phyloP scores from a whole-genome alignment of 2,888 invertebrate species.

The Elegia similella region DNA sequence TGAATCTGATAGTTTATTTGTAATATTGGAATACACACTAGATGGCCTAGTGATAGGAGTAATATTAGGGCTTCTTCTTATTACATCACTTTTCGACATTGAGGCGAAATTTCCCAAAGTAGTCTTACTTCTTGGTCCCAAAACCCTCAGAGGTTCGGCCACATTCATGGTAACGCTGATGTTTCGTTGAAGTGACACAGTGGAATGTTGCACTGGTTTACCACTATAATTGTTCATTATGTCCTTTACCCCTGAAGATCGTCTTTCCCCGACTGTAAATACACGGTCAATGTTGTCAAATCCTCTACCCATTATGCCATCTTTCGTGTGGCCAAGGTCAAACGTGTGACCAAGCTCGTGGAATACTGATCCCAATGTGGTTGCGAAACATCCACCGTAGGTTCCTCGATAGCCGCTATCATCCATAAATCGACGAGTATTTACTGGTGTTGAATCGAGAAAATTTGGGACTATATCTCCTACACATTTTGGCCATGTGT shows the following conservation, averaged over 20 bases:
- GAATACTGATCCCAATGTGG: slow-evolving; percentile 93
- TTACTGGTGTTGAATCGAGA: slow-evolving; percentile 82
- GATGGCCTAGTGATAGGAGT: slow-evolving; percentile 78
- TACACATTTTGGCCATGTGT: slow-evolving; percentile 92
- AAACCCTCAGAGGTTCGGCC: slow-evolving; percentile 73
- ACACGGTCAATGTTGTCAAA: slow-evolving; percentile 92
- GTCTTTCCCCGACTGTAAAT: slow-evolving; percentile 84
- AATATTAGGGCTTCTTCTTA: slow-evolving; percentile 73
- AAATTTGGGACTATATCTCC: slow-evolving; percentile 84
- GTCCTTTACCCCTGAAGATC: slow-evolving; percentile 66
- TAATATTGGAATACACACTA: slow-evolving; percentile 73
- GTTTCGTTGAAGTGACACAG: slow-evolving; percentile 81
- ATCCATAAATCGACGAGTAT: slow-evolving; percentile 89
- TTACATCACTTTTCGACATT: slow-evolving; percentile 68
- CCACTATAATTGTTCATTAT: slow-evolving; percentile 81
- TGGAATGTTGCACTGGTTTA: slow-evolving; percentile 83
- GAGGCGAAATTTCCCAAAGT: slow-evolving; percentile 77
- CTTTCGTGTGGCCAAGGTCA: slow-evolving; percentile 94
- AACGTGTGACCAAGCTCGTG: slow-evolving; percentile 98
- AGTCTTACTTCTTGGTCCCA: slow-evolving; percentile 78
- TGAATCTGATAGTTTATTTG: slow-evolving; percentile 68
- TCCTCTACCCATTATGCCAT: slow-evolving; percentile 96
- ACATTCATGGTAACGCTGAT: slow-evolving; percentile 84
- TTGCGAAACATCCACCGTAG: slow-evolving; percentile 93
- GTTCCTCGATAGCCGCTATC: slow-evolving; percentile 95